Conservation (phyloP, 2,113 vertebrate species). For the Furnarius figulus region DNA sequence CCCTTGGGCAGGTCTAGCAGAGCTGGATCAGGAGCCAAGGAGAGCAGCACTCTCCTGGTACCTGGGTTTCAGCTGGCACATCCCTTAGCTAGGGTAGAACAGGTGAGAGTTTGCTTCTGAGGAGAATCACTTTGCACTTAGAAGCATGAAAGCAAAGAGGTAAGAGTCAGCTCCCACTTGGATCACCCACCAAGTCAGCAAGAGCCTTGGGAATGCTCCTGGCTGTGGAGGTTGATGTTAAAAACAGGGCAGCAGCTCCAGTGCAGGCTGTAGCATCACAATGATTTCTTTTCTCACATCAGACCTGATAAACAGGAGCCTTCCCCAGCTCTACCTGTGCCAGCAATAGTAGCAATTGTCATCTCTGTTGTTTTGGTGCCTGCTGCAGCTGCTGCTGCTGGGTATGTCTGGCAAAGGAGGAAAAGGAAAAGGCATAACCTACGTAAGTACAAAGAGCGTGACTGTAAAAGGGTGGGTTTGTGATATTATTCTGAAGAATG, state of each 20-base stretch:
- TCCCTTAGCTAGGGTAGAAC: neutral
- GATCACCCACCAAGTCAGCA: neutral
- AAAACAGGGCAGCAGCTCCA: neutral
- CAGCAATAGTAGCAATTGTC: neutral
- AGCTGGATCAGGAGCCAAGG: neutral
- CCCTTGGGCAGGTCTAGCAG: neutral
- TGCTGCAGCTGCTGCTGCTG: neutral
- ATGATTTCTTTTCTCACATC: neutral
- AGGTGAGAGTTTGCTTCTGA: neutral
- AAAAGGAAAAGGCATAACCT: neutral
- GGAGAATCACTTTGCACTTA: neutral
- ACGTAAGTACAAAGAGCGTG: accelerated
- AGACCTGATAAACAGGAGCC: neutral
- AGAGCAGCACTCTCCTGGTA: neutral
- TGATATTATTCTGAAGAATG: neutral
- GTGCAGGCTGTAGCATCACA: neutral
- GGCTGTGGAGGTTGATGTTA: neutral
- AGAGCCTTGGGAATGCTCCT: neutral
- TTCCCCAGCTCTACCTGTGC: neutral
- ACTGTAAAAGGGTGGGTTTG: neutral
- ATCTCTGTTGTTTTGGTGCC: neutral
- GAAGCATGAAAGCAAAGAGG: neutral
- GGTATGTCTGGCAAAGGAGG: neutral
- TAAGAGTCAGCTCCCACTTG: neutral
- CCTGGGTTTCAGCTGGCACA: neutral